Evolutionary conservation across 1,140 invertebrate species (phyloP).

Genomic region (Aphelenchoides fujianensis): DNA sequence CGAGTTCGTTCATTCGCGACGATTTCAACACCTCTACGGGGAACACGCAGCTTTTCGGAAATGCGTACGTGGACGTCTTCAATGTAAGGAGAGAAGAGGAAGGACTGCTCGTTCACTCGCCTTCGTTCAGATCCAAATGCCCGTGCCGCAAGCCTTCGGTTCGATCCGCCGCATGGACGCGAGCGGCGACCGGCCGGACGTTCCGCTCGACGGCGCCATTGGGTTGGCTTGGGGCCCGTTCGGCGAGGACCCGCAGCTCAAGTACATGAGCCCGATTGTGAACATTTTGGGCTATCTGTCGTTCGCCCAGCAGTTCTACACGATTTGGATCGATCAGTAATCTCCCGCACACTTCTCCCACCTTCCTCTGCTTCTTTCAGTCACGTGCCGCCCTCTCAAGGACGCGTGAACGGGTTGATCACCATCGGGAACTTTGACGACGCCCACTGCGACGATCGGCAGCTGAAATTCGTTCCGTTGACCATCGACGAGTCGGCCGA

Average conservation of each 20-base stretch:
- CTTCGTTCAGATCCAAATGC: background rate
- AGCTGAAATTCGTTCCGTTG: background rate
- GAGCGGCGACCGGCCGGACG: background rate
- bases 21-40: background rate
- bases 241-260: background rate
- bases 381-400: background rate
- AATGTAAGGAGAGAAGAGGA: background rate
- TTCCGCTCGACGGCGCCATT: background rate
- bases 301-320: background rate
- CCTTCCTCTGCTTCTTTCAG: too few species aligned
- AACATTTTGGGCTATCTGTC: background rate
- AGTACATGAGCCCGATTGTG: background rate
- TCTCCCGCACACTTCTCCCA: background rate
- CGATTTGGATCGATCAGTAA: conserved; percentile 1
- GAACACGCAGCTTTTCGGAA: background rate
- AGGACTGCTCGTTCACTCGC: background rate
- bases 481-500: background rate
- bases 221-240: background rate
- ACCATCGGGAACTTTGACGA: background rate
- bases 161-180: background rate
- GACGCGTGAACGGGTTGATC: background rate
- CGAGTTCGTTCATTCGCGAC: conserved; percentile 9
- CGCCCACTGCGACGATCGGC: background rate
- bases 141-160: background rate
- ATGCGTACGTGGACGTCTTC: background rate